Evolutionary conservation across 2,113 vertebrate genomes (phyloP).

Genomic region (Camarhynchus parvulus): DNA sequence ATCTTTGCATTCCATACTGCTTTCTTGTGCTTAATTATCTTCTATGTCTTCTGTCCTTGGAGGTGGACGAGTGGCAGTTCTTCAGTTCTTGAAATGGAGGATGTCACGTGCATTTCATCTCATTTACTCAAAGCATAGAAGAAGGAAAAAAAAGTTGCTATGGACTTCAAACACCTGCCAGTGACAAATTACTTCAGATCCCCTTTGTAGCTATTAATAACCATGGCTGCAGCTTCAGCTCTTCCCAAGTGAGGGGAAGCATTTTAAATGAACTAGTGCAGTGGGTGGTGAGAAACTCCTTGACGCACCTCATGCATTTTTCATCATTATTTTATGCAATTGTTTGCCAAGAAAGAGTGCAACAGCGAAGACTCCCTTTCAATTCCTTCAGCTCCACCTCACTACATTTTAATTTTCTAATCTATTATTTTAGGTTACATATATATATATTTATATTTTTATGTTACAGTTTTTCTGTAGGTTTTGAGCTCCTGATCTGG

Average conservation of each 20-base stretch:
- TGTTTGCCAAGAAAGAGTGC: neutral
- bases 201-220: constrained; percentile 20
- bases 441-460: neutral
- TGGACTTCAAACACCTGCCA: constrained; percentile 24
- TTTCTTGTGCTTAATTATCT: neutral
- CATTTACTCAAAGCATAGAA: neutral
- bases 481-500: neutral
- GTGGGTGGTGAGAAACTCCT: constrained; percentile 6
- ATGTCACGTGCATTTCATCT: neutral
- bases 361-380: neutral
- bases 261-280: constrained; percentile 31
- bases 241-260: constrained; percentile 10
- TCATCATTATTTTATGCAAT: constrained; percentile 4
- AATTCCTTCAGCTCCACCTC: neutral
- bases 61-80: neutral
- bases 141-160: neutral
- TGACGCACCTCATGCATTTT: constrained; percentile 3
- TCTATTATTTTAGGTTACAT: neutral
- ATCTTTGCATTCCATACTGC: neutral
- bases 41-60: neutral
- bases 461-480: neutral
- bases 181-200: constrained; percentile 31
- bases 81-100: constrained; percentile 20
- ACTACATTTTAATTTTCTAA: neutral
- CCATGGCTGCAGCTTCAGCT: constrained; percentile 22